Conservation (phyloP, 2,113 vertebrate species). For the Psittacara wagleri region DNA sequence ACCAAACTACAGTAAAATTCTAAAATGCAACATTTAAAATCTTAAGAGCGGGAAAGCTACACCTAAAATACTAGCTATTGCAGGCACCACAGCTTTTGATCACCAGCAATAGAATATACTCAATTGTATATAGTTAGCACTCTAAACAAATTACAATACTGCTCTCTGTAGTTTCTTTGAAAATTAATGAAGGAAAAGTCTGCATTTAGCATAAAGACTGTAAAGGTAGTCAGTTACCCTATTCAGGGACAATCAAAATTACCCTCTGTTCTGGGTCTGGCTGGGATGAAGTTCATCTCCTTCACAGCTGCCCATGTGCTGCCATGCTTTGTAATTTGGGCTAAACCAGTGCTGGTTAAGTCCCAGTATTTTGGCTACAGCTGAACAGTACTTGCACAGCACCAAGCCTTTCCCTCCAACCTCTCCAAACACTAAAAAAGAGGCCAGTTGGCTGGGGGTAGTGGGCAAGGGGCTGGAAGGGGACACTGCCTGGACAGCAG, state of each 20-base stretch:
- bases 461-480: not conserved
- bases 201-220: not conserved
- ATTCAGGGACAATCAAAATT: not conserved
- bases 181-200: not conserved
- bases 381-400: not conserved
- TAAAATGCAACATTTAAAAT: not conserved
- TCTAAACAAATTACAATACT: not conserved
- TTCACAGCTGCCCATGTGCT: not conserved
- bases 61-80: not conserved
- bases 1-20: not conserved
- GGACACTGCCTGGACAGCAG: not conserved
- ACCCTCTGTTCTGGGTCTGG: not conserved
- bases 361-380: not conserved
- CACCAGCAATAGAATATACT: not conserved
- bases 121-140: not conserved
- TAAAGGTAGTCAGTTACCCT: not conserved
- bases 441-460: not conserved
- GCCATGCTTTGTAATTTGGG: not conserved
- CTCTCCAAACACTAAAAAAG: not conserved
- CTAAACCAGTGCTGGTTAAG: not conserved
- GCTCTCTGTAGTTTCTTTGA: not conserved
- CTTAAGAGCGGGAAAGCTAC: not conserved
- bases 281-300: not conserved
- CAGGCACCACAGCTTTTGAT: not conserved
- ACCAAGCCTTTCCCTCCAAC: not conserved